phyloP scores from a whole-genome alignment of 2,113 vertebrate species.

The Sorex fumeus region DNA sequence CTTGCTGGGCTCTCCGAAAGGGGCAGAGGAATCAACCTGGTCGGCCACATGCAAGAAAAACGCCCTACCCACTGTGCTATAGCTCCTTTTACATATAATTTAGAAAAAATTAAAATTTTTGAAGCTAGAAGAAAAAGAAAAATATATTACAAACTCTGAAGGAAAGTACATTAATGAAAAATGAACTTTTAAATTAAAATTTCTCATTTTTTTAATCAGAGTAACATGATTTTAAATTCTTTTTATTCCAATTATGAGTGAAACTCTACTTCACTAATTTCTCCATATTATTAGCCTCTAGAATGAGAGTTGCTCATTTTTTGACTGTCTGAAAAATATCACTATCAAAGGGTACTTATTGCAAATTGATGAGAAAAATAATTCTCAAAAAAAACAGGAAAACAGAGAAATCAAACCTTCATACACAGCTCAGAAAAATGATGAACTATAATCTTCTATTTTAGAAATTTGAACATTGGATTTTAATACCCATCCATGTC shows the following conservation, averaged over 20 bases:
- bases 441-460: too few species aligned
- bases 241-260: background rate
- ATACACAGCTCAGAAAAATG: background rate
- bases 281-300: too few species aligned
- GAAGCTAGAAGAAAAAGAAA: background rate
- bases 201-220: background rate
- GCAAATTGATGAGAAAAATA: background rate
- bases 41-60: too few species aligned
- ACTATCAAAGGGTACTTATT: conserved; percentile 16
- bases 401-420: background rate
- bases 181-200: too few species aligned
- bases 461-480: too few species aligned
- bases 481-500: background rate
- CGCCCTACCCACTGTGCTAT: too few species aligned
- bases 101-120: conserved; percentile 9
- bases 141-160: background rate
- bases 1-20: too few species aligned
- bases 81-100: conserved; percentile 18
- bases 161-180: background rate
- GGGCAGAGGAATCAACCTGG: too few species aligned
- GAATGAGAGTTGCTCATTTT: background rate
- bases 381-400: background rate
- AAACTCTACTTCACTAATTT: too few species aligned
- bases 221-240: background rate
- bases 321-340: background rate